phyloP scores from a whole-genome alignment of 2,888 invertebrate genomes.

The Nemotelus nigrinus region DNA sequence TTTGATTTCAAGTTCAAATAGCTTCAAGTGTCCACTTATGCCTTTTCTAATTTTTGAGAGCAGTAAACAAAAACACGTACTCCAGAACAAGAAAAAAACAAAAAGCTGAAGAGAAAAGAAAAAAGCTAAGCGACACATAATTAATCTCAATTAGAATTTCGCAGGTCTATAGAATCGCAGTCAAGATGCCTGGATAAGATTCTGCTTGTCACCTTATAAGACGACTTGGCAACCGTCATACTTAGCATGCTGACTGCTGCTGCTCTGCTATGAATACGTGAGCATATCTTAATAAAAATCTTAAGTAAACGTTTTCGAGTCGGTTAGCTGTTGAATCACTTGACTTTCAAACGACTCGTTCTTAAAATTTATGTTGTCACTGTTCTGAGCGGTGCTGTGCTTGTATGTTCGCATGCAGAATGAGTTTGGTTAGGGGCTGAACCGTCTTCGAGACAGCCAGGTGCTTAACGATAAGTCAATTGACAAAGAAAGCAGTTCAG shows the following conservation, averaged over 20 bases:
- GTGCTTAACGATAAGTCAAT: not conserved
- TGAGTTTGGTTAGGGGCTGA: too few species aligned
- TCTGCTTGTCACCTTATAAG: conserved; percentile 24
- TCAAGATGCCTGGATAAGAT: conserved; percentile 28
- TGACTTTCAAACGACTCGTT: not conserved
- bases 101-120: not conserved
- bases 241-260: not conserved
- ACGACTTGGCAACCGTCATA: conserved; percentile 9
- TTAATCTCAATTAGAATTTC: conserved; percentile 29
- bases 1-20: conserved; percentile 18
- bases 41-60: not conserved
- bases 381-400: not conserved
- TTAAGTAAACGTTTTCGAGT: conserved; percentile 29
- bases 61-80: not conserved
- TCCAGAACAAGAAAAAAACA: not conserved
- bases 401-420: too few species aligned
- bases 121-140: conserved; percentile 4
- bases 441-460: too few species aligned
- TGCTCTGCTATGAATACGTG: not conserved
- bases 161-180: conserved; percentile 7
- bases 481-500: not conserved
- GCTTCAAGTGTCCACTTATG: conserved; percentile 12
- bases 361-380: not conserved
- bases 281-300: conserved; percentile 31
- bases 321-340: not conserved